phyloP scores from a whole-genome alignment of 2,888 invertebrate species.

The Charanyca ferruginea region DNA sequence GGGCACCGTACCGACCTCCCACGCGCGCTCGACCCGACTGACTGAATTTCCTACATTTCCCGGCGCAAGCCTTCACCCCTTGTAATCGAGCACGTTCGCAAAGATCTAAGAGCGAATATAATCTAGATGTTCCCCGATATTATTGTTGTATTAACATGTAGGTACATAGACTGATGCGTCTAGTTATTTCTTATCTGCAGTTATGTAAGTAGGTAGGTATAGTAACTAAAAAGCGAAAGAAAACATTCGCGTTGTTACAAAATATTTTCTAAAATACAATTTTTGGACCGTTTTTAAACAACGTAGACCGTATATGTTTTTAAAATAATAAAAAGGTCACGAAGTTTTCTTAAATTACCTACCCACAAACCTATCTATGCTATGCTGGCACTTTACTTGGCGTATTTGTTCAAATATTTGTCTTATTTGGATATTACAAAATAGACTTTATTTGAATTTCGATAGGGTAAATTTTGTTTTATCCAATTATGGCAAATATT shows the following conservation, averaged over 20 bases:
- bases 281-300: neutral
- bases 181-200: neutral
- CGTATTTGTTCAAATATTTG: too few species aligned
- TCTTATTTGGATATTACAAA: too few species aligned
- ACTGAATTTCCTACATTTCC: constrained; percentile 88
- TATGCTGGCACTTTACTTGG: too few species aligned
- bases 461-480: too few species aligned
- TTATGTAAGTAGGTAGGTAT: too few species aligned
- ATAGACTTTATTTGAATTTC: too few species aligned
- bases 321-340: neutral
- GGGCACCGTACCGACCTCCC: constrained; percentile 78
- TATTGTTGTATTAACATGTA: neutral
- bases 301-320: neutral
- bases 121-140: constrained; percentile 71
- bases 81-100: constrained; percentile 88
- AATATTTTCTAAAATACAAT: neutral
- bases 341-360: neutral
- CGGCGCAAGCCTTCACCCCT: constrained; percentile 90
- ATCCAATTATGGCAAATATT: too few species aligned
- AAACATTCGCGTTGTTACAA: neutral
- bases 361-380: neutral
- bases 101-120: constrained; percentile 78
- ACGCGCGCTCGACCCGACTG: constrained; percentile 88
- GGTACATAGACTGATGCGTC: too few species aligned
- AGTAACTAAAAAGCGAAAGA: neutral